Conservation (phyloP, 2,797 vertebrate species). For the Anguilla obscura region DNA sequence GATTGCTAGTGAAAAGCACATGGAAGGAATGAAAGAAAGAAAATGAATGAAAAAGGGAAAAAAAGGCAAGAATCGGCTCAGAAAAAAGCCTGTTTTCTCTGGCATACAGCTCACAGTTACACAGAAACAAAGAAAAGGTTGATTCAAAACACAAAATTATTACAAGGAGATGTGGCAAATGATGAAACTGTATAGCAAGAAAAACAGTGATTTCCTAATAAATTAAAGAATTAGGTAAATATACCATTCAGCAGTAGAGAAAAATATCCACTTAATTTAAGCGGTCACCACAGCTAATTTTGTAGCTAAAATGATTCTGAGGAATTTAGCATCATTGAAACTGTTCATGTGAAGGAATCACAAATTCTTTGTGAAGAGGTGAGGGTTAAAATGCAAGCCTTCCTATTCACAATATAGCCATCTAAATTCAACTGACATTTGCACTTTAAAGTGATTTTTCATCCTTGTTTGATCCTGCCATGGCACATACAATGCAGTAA, state of each 20-base stretch:
- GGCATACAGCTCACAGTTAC: background rate
- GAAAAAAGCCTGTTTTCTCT: background rate
- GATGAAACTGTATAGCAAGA: background rate
- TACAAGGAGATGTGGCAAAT: background rate
- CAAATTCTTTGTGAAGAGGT: background rate
- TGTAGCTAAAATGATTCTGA: too few species aligned
- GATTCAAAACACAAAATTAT: background rate
- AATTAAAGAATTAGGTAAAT: conserved; percentile 12
- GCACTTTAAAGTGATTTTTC: background rate
- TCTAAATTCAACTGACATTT: background rate
- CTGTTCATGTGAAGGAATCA: too few species aligned
- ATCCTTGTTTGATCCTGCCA: background rate
- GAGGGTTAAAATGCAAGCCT: background rate
- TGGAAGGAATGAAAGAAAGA: conserved; percentile 44
- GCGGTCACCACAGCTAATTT: background rate
- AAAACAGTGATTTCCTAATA: conserved; percentile 23
- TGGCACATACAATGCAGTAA: background rate
- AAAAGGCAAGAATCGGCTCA: conserved; percentile 48
- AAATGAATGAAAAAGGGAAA: conserved; percentile 30
- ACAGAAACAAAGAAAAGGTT: background rate
- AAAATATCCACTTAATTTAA: background rate
- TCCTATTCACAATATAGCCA: background rate
- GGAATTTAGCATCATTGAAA: too few species aligned
- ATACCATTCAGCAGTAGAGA: background rate
- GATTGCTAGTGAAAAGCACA: conserved; percentile 75